Evolutionary conservation across 2,113 vertebrate genomes (phyloP).

Genomic region (Columba livia): DNA sequence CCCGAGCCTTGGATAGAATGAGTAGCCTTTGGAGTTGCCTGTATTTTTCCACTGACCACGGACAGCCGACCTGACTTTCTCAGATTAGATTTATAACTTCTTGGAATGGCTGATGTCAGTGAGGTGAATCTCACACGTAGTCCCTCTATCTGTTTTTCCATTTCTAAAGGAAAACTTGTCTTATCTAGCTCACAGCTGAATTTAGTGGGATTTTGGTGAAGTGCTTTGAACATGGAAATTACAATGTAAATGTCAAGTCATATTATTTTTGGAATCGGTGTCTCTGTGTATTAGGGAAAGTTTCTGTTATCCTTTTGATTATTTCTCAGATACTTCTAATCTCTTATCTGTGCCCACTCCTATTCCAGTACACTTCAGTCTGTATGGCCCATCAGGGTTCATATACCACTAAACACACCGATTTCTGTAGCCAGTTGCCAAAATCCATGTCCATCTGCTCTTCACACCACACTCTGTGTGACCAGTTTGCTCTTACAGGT

Average conservation of each 20-base stretch:
- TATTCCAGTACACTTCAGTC: not conserved
- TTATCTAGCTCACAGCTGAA: not conserved
- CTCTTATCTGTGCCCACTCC: not conserved
- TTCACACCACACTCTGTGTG: not conserved
- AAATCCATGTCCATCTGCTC: not conserved
- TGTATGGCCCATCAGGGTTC: not conserved
- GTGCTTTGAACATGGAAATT: not conserved
- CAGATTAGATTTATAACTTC: not conserved
- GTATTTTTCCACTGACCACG: not conserved
- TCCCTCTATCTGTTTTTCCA: not conserved
- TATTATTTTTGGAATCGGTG: not conserved
- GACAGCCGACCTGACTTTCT: rapidly evolving
- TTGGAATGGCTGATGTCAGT: not conserved
- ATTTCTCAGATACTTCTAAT: not conserved
- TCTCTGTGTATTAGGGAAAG: not conserved
- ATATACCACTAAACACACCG: not conserved
- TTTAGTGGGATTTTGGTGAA: not conserved
- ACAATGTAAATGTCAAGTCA: not conserved
- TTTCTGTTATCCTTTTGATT: not conserved
- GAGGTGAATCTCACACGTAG: not conserved
- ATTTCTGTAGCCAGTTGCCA: not conserved
- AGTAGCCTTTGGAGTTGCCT: not conserved
- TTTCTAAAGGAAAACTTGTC: not conserved
- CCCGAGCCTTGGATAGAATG: not conserved
- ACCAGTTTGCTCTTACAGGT: not conserved